phyloP scores from a whole-genome alignment of 2,888 invertebrate species.

The Diarsia dahlii region DNA sequence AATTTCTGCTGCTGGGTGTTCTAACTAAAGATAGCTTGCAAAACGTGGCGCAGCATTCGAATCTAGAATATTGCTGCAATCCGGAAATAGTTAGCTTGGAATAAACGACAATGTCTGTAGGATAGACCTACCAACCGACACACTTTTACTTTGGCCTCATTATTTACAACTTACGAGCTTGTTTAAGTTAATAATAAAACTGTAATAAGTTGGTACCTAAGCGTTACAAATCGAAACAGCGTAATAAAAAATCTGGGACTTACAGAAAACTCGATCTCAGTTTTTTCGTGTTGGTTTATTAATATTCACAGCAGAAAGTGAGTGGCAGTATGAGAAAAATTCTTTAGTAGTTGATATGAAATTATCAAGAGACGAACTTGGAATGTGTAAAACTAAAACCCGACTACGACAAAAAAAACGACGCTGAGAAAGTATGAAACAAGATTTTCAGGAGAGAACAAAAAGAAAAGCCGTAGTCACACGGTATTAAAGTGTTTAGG shows the following conservation, averaged over 20 bases:
- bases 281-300: slow-evolving; percentile 6
- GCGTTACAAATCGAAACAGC: slow-evolving; percentile 2
- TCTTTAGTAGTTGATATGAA: slow-evolving; percentile 7
- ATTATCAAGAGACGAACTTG: slow-evolving; percentile 25
- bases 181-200: slow-evolving; percentile 3
- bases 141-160: slow-evolving; percentile 29
- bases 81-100: slow-evolving; percentile 48
- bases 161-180: neutral
- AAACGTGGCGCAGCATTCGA: slow-evolving; percentile 30
- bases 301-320: slow-evolving; percentile 31
- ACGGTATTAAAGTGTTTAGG: too few species aligned
- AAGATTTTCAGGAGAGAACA: too few species aligned
- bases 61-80: slow-evolving; percentile 40
- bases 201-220: neutral
- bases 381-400: slow-evolving; percentile 59
- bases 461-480: too few species aligned
- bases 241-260: slow-evolving; percentile 3
- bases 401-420: too few species aligned
- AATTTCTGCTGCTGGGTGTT: slow-evolving; percentile 18
- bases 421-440: too few species aligned
- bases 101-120: slow-evolving; percentile 18
- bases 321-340: slow-evolving; percentile 12
- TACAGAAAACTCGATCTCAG: neutral
- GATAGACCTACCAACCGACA: neutral
- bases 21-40: slow-evolving; percentile 39